These are phyloP conservation scores for Tetragnatha versicolor DNA, from an alignment of 1,140 invertebrate species.

Conservation along the genomic window DNA sequence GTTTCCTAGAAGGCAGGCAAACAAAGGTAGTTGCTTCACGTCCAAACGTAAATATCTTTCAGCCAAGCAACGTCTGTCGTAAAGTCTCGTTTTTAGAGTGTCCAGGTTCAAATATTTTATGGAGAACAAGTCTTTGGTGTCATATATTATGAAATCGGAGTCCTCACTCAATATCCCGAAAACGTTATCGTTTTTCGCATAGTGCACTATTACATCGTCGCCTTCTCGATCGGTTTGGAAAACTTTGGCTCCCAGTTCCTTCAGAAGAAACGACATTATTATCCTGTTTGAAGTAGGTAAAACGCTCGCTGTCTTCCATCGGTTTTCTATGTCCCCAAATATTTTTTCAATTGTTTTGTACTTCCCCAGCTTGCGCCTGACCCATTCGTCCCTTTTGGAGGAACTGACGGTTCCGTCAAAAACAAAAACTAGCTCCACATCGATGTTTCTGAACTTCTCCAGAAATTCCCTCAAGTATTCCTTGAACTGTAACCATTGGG, in stretches of 20 bases:
- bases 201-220: constrained; percentile 62
- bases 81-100: constrained; percentile 61
- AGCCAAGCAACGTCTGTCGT: constrained; percentile 60
- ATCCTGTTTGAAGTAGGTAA: constrained; percentile 60
- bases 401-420: constrained; percentile 63
- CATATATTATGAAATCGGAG: constrained; percentile 62
- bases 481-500: constrained; percentile 62
- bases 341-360: constrained; percentile 59
- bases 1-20: constrained; percentile 62
- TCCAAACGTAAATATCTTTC: constrained; percentile 57
- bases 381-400: constrained; percentile 61
- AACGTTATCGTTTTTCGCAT: constrained; percentile 59
- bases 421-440: constrained; percentile 62
- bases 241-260: constrained; percentile 59
- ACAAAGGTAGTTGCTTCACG: constrained; percentile 60
- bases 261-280: constrained; percentile 58
- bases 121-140: constrained; percentile 61
- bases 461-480: constrained; percentile 60
- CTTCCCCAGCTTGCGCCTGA: constrained; percentile 59
- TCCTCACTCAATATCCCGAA: constrained; percentile 64
- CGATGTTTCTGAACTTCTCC: constrained; percentile 57
- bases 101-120: constrained; percentile 60
- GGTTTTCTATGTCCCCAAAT: constrained; percentile 56
- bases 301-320: constrained; percentile 55
- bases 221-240: constrained; percentile 61